phyloP scores from a whole-genome alignment of 2,888 invertebrate genomes.

The Eurytoma californica region DNA sequence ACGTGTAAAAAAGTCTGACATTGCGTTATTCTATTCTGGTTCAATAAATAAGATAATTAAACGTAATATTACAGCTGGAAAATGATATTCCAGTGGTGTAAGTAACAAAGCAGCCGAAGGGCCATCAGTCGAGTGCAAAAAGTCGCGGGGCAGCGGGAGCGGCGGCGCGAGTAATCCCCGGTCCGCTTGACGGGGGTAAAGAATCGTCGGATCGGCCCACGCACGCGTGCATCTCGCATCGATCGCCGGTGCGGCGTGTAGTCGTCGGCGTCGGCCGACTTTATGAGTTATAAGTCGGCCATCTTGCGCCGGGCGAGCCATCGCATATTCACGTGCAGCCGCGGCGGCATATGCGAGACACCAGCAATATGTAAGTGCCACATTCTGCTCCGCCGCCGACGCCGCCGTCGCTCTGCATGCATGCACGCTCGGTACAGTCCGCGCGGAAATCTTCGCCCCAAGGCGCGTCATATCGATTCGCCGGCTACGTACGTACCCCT shows the following conservation, averaged over 20 bases:
- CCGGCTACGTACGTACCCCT: background rate
- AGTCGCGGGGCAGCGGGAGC: background rate
- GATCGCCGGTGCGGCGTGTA: slow-evolving; percentile 61
- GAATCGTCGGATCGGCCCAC: slow-evolving; percentile 10
- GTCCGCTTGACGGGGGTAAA: background rate
- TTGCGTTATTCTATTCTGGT: no score
- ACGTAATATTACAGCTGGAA: no score
- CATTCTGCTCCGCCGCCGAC: slow-evolving; percentile 67
- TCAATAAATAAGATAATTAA: no score
- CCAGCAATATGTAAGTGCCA: slow-evolving; percentile 71
- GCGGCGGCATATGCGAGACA: slow-evolving; percentile 65
- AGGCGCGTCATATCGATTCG: background rate
- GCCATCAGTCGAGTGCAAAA: no score
- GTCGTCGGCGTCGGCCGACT: slow-evolving; percentile 65
- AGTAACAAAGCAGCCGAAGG: no score
- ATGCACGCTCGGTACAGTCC: slow-evolving; percentile 18
- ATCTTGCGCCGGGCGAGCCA: slow-evolving; percentile 69
- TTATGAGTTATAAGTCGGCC: slow-evolving; percentile 74
- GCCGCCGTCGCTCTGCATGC: background rate
- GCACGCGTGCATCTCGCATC: slow-evolving; percentile 53
- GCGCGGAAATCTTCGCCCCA: background rate
- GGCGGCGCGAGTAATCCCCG: background rate
- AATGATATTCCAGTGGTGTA: no score
- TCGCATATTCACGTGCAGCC: slow-evolving; percentile 70
- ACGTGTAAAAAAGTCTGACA: no score